Base-by-base conservation (phyloP, 1,140 invertebrate species). In the Pseudomyrmex flavicornis region DNA sequence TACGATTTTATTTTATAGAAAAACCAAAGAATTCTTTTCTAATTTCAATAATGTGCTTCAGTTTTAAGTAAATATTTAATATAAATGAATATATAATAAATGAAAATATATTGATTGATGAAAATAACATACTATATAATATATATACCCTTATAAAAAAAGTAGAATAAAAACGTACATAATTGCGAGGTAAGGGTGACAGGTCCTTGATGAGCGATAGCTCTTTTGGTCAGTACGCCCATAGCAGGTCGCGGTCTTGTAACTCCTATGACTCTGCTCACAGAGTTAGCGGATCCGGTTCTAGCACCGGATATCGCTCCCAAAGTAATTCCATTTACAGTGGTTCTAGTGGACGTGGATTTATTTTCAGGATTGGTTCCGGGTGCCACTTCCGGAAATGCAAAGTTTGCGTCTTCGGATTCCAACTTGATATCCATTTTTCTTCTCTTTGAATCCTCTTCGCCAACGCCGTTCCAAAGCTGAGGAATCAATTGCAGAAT, bases 391-490 rank as follows among this genome's bases (percentile, higher is more conserved):
- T 94, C 93, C 15, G 93, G 92, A 63, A 94, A 94, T 2, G 93
- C 82, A 82, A 94, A 94, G 74, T 96, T 97, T 46, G 95, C 95
- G 86, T 97, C 95, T 85, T 97, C 96, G 70, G 96, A 96, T 91
- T 97, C 96, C 54, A 96, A 89, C 91, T 96, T 96, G 61, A 96
- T 95, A 84, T 96, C 96, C 90, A 96, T 94, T 89, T 95, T 95
- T 80, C 94, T 95, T 70, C 95, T 94, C 90, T 96, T 96, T 2
- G 95, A 92, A 65, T 95, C 94, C n/a, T 95, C 93, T 85, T 94
- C 92, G 35, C 92, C 89, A 56, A 63, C 90, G 54, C 87, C 89
- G 90, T 93, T 94, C 92, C 93, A 94, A 73, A 85, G 89, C 92
- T 94, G 83, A 84, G 80, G 50, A 80, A 88, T 8, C 20, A 80